These are phyloP conservation scores for Limanda limanda DNA, from an alignment of 2,113 vertebrate species.

Conservation along the genomic window DNA sequence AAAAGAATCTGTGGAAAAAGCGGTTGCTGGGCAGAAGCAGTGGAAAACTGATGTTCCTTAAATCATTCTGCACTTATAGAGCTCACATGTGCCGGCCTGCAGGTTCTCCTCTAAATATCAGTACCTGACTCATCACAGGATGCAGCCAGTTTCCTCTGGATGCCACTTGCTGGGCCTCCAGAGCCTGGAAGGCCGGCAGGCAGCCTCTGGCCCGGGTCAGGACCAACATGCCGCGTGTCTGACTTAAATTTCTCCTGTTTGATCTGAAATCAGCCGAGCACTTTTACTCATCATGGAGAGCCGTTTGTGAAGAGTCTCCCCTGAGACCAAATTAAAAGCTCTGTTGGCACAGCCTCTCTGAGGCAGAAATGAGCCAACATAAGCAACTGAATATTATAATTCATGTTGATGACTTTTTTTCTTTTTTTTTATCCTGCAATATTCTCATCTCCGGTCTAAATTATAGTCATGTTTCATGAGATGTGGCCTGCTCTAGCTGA, in stretches of 20 bases:
- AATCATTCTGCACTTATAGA: constrained; percentile 40
- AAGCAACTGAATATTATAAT: constrained; percentile 30
- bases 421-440: constrained; percentile 29
- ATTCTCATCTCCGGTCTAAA: constrained; percentile 38
- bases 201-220: constrained; percentile 6
- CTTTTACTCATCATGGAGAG: background rate
- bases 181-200: background rate
- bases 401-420: constrained; percentile 30
- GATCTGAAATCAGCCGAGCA: constrained; percentile 8
- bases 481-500: constrained; percentile 11
- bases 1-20: constrained; percentile 29
- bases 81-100: constrained; percentile 10
- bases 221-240: background rate
- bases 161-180: background rate
- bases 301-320: constrained; percentile 12
- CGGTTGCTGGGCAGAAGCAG: constrained; percentile 12
- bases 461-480: constrained; percentile 21
- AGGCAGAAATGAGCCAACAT: constrained; percentile 1
- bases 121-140: background rate
- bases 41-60: constrained; percentile 32
- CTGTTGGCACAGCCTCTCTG: background rate
- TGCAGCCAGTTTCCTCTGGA: constrained; percentile 4
- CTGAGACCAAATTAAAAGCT: constrained; percentile 19
- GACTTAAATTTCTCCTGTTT: constrained; percentile 3
- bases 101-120: constrained; percentile 13